These are phyloP conservation scores for Seira sanloemensis DNA, from an alignment of 2,888 invertebrate species.

Conservation along the genomic window DNA sequence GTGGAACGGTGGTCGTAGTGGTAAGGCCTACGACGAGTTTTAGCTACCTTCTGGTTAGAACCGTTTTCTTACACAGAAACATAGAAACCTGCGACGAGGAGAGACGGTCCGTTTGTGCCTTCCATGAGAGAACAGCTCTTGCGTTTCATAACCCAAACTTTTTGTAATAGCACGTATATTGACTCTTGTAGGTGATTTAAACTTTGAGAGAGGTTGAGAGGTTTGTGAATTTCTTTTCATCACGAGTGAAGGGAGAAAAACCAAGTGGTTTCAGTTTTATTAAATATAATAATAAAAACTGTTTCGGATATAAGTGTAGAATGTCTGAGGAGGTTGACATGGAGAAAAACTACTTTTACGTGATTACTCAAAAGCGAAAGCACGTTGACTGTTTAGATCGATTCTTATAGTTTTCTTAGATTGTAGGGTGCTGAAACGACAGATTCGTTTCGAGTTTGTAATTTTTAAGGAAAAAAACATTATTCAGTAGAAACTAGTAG, in stretches of 20 bases:
- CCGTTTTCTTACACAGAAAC: slow-evolving; percentile 67
- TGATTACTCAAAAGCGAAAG: slow-evolving; percentile 35
- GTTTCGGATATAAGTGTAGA: too few relatives aligned
- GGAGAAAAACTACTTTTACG: slow-evolving; percentile 33
- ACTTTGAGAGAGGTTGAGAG: too few relatives aligned
- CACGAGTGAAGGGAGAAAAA: too few relatives aligned
- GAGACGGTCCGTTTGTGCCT: slow-evolving; percentile 43
- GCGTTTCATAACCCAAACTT: too few relatives aligned
- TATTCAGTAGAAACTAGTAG: not conserved
- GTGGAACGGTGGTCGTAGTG: slow-evolving; percentile 47
- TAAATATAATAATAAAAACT: too few relatives aligned
- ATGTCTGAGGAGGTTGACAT: too few relatives aligned
- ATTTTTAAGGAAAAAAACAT: not conserved
- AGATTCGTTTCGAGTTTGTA: not conserved
- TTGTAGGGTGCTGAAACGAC: not conserved
- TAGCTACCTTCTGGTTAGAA: slow-evolving; percentile 65
- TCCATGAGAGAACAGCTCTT: slow-evolving; percentile 56
- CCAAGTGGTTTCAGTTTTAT: too few relatives aligned
- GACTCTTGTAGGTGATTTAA: too few relatives aligned
- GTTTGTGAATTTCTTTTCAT: too few relatives aligned
- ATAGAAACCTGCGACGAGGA: slow-evolving; percentile 65
- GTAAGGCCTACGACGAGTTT: slow-evolving; percentile 45
- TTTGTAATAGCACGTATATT: too few relatives aligned
- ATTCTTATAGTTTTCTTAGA: not conserved
- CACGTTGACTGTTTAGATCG: not conserved